These are phyloP conservation scores for Heterochromis multidens DNA, from an alignment of 2,113 vertebrate genomes.

Conservation along the genomic window DNA sequence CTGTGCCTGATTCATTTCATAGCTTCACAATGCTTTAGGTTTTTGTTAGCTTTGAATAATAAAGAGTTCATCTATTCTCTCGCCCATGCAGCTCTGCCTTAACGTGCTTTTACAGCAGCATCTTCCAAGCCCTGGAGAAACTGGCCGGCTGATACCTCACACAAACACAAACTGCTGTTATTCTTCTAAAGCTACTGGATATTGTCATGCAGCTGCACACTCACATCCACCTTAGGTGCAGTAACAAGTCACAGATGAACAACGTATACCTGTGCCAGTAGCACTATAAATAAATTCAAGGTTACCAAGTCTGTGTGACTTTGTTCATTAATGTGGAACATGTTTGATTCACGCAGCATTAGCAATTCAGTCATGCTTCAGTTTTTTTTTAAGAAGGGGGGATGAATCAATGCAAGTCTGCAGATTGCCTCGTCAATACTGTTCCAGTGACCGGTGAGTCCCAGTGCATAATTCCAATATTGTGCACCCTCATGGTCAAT, in stretches of 20 bases:
- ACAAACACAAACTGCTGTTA: not conserved
- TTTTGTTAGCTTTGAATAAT: constrained; percentile 16
- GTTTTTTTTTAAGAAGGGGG: constrained; percentile 44
- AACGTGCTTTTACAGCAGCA: not conserved
- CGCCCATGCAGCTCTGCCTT: not conserved
- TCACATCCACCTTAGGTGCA: not conserved
- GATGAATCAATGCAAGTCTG: constrained; percentile 43
- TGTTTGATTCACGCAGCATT: constrained; percentile 25
- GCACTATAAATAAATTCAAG: constrained; percentile 16
- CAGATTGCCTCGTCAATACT: constrained; percentile 38
- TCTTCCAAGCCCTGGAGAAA: not conserved
- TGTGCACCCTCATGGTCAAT: not conserved
- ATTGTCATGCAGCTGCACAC: not conserved
- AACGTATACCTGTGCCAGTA: not conserved
- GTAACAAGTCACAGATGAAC: not conserved
- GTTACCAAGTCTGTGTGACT: not conserved
- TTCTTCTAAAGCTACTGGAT: not conserved
- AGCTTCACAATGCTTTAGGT: not conserved
- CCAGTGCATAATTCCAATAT: constrained; percentile 45
- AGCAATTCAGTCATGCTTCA: constrained; percentile 40
- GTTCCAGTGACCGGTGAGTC: constrained; percentile 52
- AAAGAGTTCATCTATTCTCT: not conserved
- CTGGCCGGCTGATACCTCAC: not conserved
- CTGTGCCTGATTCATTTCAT: not conserved
- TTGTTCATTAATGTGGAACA: constrained; percentile 28